Conservation (phyloP, 2,888 invertebrate species). For the Norana najaformis region DNA sequence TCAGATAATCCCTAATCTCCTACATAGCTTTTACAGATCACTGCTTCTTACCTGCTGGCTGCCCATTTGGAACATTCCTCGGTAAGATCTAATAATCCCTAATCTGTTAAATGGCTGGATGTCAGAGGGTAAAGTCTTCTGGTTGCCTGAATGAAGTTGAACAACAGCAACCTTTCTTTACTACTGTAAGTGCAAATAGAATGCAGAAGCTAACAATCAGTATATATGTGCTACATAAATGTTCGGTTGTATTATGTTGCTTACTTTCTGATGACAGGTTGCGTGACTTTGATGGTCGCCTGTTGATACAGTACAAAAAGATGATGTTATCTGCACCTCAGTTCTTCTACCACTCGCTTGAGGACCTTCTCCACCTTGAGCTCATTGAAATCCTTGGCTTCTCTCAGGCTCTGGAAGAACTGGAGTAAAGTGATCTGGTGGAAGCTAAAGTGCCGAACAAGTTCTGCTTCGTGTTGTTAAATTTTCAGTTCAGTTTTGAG, state of each 20-base stretch:
- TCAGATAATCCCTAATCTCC: no score
- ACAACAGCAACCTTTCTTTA: neutral
- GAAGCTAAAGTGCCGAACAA: neutral
- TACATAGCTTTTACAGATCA: no score
- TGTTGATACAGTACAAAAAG: conserved; percentile 51
- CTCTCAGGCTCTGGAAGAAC: conserved; percentile 42
- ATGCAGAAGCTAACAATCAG: neutral
- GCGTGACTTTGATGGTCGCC: conserved; percentile 48
- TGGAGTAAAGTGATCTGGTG: conserved; percentile 26
- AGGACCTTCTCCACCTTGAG: conserved; percentile 39
- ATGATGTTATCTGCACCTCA: conserved; percentile 53
- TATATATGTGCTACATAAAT: neutral
- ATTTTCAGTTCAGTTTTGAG: neutral
- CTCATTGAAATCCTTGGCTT: conserved; percentile 41
- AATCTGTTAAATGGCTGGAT: neutral
- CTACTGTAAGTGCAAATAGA: neutral
- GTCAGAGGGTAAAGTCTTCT: neutral
- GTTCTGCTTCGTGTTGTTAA: neutral
- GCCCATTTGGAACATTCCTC: no score
- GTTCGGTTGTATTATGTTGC: neutral
- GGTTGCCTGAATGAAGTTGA: neutral
- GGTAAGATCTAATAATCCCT: neutral
- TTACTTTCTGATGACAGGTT: conserved; percentile 45
- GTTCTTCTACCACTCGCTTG: conserved; percentile 52
- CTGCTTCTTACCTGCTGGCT: no score